phyloP scores from a whole-genome alignment of 2,888 invertebrate genomes.

The Drosophila nigricruria region DNA sequence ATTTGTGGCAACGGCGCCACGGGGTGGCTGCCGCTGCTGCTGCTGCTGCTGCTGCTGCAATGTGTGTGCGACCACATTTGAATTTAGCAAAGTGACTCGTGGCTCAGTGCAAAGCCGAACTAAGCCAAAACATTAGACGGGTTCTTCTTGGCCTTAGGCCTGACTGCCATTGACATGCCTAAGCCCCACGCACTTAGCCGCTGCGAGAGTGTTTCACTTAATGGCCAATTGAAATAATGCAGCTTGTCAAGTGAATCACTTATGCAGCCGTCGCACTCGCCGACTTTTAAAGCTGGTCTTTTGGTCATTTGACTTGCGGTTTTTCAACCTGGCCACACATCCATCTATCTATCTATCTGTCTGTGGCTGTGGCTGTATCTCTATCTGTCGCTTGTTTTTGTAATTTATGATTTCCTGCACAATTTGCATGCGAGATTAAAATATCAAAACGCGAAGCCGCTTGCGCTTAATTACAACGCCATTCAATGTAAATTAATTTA shows the following conservation, averaged over 20 bases:
- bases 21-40: slow-evolving; percentile 35
- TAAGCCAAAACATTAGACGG: slow-evolving; percentile 33
- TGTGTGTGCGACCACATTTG: slow-evolving; percentile 21
- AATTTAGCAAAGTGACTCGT: slow-evolving; percentile 30
- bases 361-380: background rate
- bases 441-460: slow-evolving; percentile 64
- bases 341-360: background rate
- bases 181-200: slow-evolving; percentile 40
- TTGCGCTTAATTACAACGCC: slow-evolving; percentile 61
- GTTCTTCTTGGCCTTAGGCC: slow-evolving; percentile 25
- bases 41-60: slow-evolving; percentile 18
- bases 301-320: slow-evolving; percentile 51
- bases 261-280: slow-evolving; percentile 23
- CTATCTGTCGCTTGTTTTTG: slow-evolving; percentile 34
- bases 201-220: slow-evolving; percentile 31
- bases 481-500: slow-evolving; percentile 73
- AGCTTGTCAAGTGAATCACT: slow-evolving; percentile 46
- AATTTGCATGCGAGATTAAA: slow-evolving; percentile 76
- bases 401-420: slow-evolving; percentile 74
- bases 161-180: slow-evolving; percentile 31
- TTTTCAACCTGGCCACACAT: slow-evolving; percentile 33
- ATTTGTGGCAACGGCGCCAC: slow-evolving; percentile 69
- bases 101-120: slow-evolving; percentile 12
- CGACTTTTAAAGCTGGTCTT: slow-evolving; percentile 31
- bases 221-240: slow-evolving; percentile 56